These are phyloP conservation scores for Gasterosteus aculeatus DNA, from an alignment of 2,113 vertebrate species.

Conservation along the genomic window DNA sequence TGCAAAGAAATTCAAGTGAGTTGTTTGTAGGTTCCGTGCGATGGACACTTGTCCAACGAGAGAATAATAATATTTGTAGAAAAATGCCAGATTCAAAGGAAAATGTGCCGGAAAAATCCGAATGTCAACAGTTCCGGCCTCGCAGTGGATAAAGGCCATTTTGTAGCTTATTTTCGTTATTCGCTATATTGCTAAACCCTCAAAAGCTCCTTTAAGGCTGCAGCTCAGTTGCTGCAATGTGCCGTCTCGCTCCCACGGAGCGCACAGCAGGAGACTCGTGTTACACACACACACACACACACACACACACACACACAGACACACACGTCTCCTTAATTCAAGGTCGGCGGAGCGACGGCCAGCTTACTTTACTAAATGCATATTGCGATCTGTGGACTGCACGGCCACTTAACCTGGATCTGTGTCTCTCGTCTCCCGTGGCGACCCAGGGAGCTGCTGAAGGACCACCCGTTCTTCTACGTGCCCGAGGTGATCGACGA, in stretches of 20 bases:
- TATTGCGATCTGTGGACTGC: background rate
- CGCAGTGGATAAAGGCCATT: background rate
- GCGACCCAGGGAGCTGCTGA: conserved; percentile 87
- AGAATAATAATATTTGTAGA: background rate
- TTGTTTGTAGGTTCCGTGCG: background rate
- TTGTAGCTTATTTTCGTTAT: background rate
- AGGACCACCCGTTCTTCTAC: conserved; percentile 93
- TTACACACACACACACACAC: conserved; percentile 2
- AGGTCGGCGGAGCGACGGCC: conserved; percentile 5
- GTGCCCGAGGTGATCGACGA: conserved; percentile 93
- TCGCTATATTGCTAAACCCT: background rate
- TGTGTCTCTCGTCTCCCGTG: background rate
- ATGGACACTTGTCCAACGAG: too few species aligned
- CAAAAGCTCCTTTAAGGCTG: background rate
- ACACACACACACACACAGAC: too few species aligned
- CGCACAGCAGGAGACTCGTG: background rate
- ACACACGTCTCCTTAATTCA: conserved; percentile 1
- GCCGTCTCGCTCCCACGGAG: background rate
- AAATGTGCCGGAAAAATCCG: background rate
- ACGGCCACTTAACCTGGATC: background rate
- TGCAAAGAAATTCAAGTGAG: conserved; percentile 91
- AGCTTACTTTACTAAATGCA: conserved; percentile 1
- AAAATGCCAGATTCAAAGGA: background rate
- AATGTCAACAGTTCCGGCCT: background rate
- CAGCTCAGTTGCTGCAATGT: background rate